Evolutionary conservation across 2,113 vertebrate species (phyloP).

Genomic region (Pseudolaguvia tuberculata): DNA sequence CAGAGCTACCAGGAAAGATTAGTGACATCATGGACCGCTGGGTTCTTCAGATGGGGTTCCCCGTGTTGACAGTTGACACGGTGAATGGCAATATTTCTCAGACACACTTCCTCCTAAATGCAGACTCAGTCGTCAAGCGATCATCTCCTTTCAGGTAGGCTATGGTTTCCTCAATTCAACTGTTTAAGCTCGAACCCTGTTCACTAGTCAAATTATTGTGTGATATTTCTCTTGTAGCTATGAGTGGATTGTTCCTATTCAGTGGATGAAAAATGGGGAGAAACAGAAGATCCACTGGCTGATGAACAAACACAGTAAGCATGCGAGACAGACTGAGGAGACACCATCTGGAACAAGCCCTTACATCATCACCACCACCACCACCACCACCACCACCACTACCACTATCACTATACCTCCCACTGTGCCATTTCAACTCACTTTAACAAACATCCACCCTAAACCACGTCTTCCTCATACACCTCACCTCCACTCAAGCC

Average conservation of each 20-base stretch:
- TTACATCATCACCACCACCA: too few species aligned
- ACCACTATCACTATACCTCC: too few species aligned
- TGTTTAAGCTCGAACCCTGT: too few species aligned
- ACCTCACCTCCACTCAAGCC: too few species aligned
- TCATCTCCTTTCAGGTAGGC: conserved; percentile 70
- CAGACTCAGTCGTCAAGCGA: conserved; percentile 54
- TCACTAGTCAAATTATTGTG: too few species aligned
- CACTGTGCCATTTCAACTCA: too few species aligned
- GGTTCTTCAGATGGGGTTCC: conserved; percentile 93
- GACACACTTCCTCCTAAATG: conserved; percentile 80
- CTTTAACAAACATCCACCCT: too few species aligned
- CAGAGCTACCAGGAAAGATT: conserved; percentile 51
- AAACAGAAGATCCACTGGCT: conserved; percentile 43
- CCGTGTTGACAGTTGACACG: conserved; percentile 77
- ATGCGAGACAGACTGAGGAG: background rate
- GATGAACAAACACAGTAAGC: conserved; percentile 34
- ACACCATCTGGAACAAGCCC: too few species aligned
- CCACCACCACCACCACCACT: too few species aligned
- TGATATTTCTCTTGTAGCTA: conserved; percentile 61
- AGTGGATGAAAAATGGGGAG: rapidly evolving
- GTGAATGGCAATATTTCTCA: conserved; percentile 59
- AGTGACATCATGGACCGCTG: conserved; percentile 82
- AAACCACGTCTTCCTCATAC: too few species aligned
- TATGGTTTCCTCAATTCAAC: too few species aligned
- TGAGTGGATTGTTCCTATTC: conserved; percentile 68